These are phyloP conservation scores for Fulica atra DNA, from an alignment of 2,113 vertebrate genomes.

Conservation along the genomic window DNA sequence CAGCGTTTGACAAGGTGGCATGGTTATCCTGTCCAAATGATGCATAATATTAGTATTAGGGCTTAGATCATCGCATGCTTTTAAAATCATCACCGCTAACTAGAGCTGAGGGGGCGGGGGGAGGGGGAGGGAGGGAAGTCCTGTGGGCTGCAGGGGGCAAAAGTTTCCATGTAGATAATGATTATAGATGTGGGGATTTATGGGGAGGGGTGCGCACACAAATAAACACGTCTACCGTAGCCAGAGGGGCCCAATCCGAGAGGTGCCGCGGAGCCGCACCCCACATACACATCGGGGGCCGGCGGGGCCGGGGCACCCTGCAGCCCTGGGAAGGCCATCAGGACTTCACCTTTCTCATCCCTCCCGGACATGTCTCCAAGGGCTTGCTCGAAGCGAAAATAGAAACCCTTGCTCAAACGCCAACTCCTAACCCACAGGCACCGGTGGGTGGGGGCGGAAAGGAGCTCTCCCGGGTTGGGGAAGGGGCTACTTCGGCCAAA, in stretches of 20 bases:
- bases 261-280: not conserved
- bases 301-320: not conserved
- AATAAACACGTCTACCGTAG: conserved; percentile 28
- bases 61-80: conserved; percentile 62
- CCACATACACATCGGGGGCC: not conserved
- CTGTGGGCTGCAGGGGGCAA: not conserved
- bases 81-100: conserved; percentile 76
- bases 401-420: not conserved
- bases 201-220: not conserved
- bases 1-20: conserved; percentile 61
- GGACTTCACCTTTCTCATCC: not conserved
- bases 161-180: conserved; percentile 64
- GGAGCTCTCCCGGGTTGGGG: not conserved
- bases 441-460: not conserved
- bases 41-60: conserved; percentile 62
- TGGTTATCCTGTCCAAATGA: conserved; percentile 66
- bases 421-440: not conserved
- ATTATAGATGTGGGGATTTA: conserved; percentile 38
- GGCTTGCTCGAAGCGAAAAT: not conserved
- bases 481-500: not conserved
- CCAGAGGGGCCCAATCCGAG: not conserved
- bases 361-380: no score
- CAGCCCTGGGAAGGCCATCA: no score
- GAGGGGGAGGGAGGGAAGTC: not conserved
- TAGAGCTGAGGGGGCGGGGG: not conserved